Percentiles rank a stretch among this genome's conserved stretches.
Evolutionary conservation across 2,797 vertebrate genomes (phyloP).

Genomic region (Danio tinwini): DNA sequence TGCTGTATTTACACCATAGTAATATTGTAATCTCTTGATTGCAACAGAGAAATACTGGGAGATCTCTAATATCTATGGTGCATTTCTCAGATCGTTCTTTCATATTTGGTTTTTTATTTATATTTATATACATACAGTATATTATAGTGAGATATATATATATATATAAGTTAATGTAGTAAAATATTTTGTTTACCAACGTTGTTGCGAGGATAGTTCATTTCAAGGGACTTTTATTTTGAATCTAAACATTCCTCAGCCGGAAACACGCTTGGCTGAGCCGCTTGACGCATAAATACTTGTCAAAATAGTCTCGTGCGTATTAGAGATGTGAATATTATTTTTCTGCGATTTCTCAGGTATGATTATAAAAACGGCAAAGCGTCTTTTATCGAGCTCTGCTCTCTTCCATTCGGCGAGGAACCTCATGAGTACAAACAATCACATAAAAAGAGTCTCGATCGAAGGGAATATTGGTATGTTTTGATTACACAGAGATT

Average conservation of each 20-base stretch:
- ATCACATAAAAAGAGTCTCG: conserved; percentile 75
- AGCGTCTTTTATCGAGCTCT: conserved; percentile 11
- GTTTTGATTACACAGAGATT: neutral
- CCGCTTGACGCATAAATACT: neutral
- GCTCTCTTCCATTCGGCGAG: conserved; percentile 23
- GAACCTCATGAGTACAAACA: neutral
- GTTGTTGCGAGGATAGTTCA: neutral
- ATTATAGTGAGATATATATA: too few species aligned
- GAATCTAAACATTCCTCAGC: neutral
- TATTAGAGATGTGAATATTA: neutral
- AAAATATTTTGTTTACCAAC: neutral
- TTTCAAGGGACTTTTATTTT: conserved; percentile 19
- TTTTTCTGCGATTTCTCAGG: neutral
- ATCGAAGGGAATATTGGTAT: conserved; percentile 83
- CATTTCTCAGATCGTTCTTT: too few species aligned
- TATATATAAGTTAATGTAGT: conserved; percentile 11
- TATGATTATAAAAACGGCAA: neutral
- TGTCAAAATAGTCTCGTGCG: neutral
- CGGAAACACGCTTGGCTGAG: neutral
- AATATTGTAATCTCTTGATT: too few species aligned
- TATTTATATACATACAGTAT: too few species aligned
- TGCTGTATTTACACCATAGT: too few species aligned
- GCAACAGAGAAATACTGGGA: too few species aligned
- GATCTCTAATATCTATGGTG: too few species aligned
- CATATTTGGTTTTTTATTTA: too few species aligned